Percentiles rank a stretch among this genome's conserved stretches.
Evolutionary conservation across 2,888 invertebrate genomes (phyloP).

Genomic region (Phrixothrix hirtus): DNA sequence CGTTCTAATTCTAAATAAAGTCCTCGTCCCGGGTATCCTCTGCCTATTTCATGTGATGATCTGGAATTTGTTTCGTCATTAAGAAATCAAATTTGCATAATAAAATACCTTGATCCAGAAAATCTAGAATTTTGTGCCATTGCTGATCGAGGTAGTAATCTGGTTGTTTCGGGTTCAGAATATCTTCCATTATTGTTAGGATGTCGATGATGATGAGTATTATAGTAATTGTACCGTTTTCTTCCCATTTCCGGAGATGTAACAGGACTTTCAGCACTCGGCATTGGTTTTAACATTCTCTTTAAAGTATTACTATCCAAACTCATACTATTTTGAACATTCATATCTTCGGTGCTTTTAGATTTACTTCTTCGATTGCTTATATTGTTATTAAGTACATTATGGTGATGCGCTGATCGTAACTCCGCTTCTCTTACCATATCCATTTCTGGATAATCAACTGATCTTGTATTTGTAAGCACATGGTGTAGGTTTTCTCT

Average conservation of each 20-base stretch:
- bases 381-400: slow-evolving; percentile 69
- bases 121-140: slow-evolving; percentile 69
- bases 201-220: slow-evolving; percentile 66
- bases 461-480: slow-evolving; percentile 60
- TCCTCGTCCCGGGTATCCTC: slow-evolving; percentile 72
- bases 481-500: slow-evolving; percentile 57
- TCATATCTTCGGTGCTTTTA: slow-evolving; percentile 90
- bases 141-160: slow-evolving; percentile 60
- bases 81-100: neutral
- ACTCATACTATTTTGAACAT: slow-evolving; percentile 56
- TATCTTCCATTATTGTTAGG: slow-evolving; percentile 61
- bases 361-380: slow-evolving; percentile 73
- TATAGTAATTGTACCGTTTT: slow-evolving; percentile 72
- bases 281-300: slow-evolving; percentile 93
- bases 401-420: slow-evolving; percentile 65
- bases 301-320: slow-evolving; percentile 86
- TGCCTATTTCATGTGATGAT: slow-evolving; percentile 73
- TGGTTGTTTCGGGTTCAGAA: slow-evolving; percentile 59
- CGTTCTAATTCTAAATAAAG: slow-evolving; percentile 81
- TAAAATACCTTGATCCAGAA: slow-evolving; percentile 63
- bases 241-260: slow-evolving; percentile 91
- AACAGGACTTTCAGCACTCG: slow-evolving; percentile 85
- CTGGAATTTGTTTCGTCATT: slow-evolving; percentile 46
- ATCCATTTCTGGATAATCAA: slow-evolving; percentile 71
- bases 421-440: slow-evolving; percentile 75